A percentile compares a stretch with the other conserved stretches of the same genome.
phyloP scores from a whole-genome alignment of 2,113 vertebrate genomes.

The Tachycineta bicolor region DNA sequence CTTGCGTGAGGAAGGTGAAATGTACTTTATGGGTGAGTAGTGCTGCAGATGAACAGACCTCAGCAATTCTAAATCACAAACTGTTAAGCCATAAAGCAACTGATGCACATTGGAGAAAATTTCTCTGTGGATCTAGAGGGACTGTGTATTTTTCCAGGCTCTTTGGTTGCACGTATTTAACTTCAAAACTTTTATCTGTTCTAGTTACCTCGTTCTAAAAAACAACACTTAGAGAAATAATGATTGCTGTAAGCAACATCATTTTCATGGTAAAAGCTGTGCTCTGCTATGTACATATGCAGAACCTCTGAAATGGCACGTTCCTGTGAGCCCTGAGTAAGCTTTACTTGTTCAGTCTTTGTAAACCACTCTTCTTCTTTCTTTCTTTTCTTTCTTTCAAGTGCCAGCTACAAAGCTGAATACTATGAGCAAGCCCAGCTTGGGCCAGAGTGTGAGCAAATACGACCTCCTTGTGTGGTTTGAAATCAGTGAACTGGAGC shows the following conservation, averaged over 20 bases:
- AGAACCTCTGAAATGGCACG: not conserved
- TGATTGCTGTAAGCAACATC: not conserved
- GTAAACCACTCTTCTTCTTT: not conserved
- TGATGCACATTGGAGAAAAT: not conserved
- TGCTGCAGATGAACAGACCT: not conserved
- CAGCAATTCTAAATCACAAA: not conserved
- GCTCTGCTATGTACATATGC: not conserved
- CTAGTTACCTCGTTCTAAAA: not conserved
- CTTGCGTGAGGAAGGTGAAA: not conserved
- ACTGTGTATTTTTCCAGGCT: not conserved
- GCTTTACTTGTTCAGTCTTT: not conserved
- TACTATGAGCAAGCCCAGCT: constrained; percentile 91
- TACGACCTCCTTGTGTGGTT: constrained; percentile 98
- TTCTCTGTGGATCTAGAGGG: not conserved
- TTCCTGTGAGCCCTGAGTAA: not conserved
- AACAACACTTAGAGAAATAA: not conserved
- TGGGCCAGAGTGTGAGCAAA: constrained; percentile 97
- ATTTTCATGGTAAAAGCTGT: not conserved
- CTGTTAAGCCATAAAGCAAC: not conserved
- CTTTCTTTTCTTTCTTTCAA: constrained; percentile 49
- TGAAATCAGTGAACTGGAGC: constrained; percentile 98
- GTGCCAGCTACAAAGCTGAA: constrained; percentile 97
- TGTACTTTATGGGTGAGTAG: not conserved
- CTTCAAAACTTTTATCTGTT: not conserved
- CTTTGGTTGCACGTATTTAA: not conserved